These are phyloP conservation scores for Dyspetes luteomarginatus DNA, from an alignment of 2,888 invertebrate species.

Conservation along the genomic window DNA sequence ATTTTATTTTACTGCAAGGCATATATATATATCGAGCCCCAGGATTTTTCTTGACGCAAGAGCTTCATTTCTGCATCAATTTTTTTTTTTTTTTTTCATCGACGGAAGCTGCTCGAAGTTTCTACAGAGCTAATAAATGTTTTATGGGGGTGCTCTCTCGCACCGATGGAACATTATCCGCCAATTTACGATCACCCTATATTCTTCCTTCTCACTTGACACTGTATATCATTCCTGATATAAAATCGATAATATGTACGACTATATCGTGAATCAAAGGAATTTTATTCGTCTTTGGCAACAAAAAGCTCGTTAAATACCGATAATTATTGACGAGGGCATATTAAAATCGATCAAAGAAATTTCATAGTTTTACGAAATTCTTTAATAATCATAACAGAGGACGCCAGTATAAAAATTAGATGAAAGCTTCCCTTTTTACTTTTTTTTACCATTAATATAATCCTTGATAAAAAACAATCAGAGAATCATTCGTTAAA, in stretches of 20 bases:
- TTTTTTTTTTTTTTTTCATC: too few relatives aligned
- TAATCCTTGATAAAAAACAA: neutral
- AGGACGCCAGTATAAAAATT: neutral
- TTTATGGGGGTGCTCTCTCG: conserved; percentile 69
- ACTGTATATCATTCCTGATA: conserved; percentile 14
- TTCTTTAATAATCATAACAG: neutral
- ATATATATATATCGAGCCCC: neutral
- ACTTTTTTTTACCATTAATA: neutral
- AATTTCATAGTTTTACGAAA: too few relatives aligned
- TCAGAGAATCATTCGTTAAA: too few relatives aligned
- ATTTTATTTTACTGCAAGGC: neutral
- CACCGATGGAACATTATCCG: conserved; percentile 70
- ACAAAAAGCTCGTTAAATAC: neutral
- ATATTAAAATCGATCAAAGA: neutral
- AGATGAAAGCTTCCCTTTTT: neutral
- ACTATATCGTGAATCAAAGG: neutral
- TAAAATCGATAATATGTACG: conserved; percentile 14
- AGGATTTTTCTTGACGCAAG: neutral
- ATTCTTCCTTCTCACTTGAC: conserved; percentile 11
- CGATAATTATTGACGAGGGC: neutral
- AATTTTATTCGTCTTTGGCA: neutral
- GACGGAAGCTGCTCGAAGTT: too few relatives aligned
- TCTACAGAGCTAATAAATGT: conserved; percentile 74
- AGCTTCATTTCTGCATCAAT: conserved; percentile 44
- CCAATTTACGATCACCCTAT: conserved; percentile 74